Conservation (phyloP, 2,113 vertebrate species). For the Tyto alba region DNA sequence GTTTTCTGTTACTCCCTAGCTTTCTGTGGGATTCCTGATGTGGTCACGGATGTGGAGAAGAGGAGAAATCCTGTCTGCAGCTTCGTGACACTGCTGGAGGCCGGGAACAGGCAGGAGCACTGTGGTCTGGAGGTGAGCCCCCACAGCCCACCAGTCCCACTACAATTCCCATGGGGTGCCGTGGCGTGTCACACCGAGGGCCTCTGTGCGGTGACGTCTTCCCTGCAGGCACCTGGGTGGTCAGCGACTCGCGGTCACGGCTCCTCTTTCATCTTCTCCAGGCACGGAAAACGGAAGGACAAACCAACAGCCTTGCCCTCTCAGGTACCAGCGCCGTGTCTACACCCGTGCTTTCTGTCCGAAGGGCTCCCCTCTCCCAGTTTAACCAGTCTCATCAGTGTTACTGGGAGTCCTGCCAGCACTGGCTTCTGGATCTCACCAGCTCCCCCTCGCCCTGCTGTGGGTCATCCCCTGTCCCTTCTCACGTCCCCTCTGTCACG, state of each 20-base stretch:
- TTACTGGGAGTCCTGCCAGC: not conserved
- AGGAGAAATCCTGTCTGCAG: slow-evolving; percentile 87
- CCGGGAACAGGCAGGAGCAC: slow-evolving; percentile 76
- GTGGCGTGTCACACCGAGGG: not conserved
- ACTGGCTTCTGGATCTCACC: not conserved
- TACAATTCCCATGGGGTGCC: not conserved
- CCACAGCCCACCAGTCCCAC: no score
- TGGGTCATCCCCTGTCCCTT: not conserved
- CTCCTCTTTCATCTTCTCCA: not conserved
- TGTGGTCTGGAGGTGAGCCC: slow-evolving; percentile 76
- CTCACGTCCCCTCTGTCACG: not conserved
- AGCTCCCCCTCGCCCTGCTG: not conserved
- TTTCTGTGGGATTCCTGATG: not conserved
- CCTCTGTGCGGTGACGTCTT: not conserved
- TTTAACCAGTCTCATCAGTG: not conserved
- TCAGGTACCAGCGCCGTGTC: not conserved
- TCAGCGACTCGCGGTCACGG: not conserved
- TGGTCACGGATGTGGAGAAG: slow-evolving; percentile 76
- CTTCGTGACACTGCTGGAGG: slow-evolving; percentile 83
- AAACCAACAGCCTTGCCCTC: not conserved
- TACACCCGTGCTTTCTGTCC: not conserved
- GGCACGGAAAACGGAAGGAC: not conserved
- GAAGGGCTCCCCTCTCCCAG: not conserved
- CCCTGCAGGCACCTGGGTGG: no score
- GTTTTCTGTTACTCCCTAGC: not conserved